phyloP scores from a whole-genome alignment of 1,140 invertebrate genomes.

The Aricia agestis region DNA sequence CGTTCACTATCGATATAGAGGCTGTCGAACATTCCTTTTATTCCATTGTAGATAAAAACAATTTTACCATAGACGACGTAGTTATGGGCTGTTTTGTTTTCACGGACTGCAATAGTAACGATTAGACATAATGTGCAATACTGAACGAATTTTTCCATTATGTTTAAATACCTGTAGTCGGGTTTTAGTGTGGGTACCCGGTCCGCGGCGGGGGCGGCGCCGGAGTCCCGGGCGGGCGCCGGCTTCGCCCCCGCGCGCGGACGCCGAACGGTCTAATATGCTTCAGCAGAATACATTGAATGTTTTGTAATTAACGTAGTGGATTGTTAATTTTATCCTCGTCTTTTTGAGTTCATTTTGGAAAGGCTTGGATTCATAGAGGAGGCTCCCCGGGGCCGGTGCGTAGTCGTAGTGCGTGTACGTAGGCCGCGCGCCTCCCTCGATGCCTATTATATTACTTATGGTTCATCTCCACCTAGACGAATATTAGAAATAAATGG shows the following conservation, averaged over 20 bases:
- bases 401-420: constrained; percentile 45
- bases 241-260: constrained; percentile 40
- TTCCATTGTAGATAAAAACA: constrained; percentile 43
- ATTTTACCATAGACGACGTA: constrained; percentile 55
- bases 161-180: constrained; percentile 37
- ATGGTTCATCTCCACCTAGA: constrained; percentile 72
- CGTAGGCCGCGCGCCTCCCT: constrained; percentile 64
- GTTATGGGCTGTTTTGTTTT: constrained; percentile 63
- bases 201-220: constrained; percentile 33
- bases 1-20: constrained; percentile 33
- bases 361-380: constrained; percentile 24
- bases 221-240: constrained; percentile 37
- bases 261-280: constrained; percentile 35
- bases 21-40: constrained; percentile 61
- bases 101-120: constrained; percentile 56
- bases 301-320: constrained; percentile 49
- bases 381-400: constrained; percentile 38
- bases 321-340: constrained; percentile 25
- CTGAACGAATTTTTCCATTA: constrained; percentile 44
- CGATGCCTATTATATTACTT: constrained; percentile 47
- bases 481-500: constrained; percentile 69
- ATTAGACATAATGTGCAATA: constrained; percentile 64
- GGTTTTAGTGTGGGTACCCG: constrained; percentile 31
- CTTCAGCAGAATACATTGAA: constrained; percentile 49
- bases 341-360: constrained; percentile 16